A percentile compares a stretch with the other conserved stretches of the same genome.
phyloP scores from a whole-genome alignment of 2,113 vertebrate species.

The Cettia cetti region DNA sequence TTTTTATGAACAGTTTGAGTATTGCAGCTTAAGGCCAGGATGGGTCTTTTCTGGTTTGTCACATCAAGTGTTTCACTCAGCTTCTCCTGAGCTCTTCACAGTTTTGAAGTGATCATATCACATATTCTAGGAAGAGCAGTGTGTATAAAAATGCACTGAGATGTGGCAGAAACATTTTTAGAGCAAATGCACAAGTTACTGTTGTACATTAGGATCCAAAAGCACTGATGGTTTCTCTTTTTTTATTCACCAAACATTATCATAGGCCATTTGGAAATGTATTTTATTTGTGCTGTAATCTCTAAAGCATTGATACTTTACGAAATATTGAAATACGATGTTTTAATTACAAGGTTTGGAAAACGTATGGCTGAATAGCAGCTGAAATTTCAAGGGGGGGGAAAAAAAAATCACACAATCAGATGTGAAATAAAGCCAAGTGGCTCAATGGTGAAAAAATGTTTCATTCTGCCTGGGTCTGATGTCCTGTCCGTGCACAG shows the following conservation, averaged over 20 bases:
- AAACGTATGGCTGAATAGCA: background rate
- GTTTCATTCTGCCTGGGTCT: background rate
- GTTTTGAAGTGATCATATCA: background rate
- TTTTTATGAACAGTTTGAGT: background rate
- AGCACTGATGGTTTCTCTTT: background rate
- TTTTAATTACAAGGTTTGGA: background rate
- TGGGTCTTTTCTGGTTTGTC: background rate
- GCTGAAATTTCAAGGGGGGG: background rate
- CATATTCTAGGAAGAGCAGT: background rate
- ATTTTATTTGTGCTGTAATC: background rate
- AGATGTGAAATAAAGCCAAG: background rate
- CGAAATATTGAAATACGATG: background rate
- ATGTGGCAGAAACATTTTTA: background rate
- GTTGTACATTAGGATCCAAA: background rate
- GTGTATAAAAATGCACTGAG: background rate
- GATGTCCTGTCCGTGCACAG: background rate
- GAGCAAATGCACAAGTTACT: background rate
- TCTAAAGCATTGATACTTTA: background rate
- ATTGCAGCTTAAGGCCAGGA: background rate
- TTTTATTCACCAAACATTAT: background rate
- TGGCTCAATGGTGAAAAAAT: constrained; percentile 34
- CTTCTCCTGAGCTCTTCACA: background rate
- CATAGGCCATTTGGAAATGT: background rate
- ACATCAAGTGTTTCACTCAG: background rate
- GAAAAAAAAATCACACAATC: background rate